Evolutionary conservation across 2,888 invertebrate genomes (phyloP).

Genomic region (Aporophyla nigra): DNA sequence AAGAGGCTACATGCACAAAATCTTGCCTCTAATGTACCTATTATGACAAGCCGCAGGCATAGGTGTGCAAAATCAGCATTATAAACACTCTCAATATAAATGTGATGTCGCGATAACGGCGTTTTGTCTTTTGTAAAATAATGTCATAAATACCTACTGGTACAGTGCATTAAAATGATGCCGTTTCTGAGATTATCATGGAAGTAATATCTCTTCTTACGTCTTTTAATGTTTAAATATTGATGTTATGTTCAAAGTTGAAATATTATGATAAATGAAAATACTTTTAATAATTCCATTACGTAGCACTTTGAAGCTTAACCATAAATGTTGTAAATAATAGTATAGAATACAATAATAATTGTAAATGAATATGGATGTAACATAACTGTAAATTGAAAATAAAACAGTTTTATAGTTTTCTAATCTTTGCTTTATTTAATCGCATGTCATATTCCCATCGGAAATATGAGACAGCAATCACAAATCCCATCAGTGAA

Average conservation of each 20-base stretch:
- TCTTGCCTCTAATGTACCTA: slow-evolving; percentile 6
- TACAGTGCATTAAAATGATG: background rate
- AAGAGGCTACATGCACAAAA: slow-evolving; percentile 32
- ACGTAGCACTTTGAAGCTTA: slow-evolving; percentile 47
- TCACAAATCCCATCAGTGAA: too few relatives aligned
- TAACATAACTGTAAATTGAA: slow-evolving; percentile 47
- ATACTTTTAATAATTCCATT: slow-evolving; percentile 13
- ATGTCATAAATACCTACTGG: background rate
- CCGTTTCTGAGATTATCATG: background rate
- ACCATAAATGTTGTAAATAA: slow-evolving; percentile 45
- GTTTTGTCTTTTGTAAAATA: background rate
- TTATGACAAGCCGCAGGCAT: background rate
- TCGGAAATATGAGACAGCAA: background rate
- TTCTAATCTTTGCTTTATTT: slow-evolving; percentile 56
- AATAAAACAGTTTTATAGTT: slow-evolving; percentile 67
- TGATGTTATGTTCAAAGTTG: background rate
- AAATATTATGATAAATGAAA: background rate
- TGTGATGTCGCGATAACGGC: background rate
- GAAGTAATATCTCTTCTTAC: background rate
- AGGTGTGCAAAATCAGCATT: background rate
- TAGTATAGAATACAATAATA: slow-evolving; percentile 42
- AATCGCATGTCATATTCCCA: background rate
- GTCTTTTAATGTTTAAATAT: background rate
- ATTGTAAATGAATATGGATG: slow-evolving; percentile 53
- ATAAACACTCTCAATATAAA: background rate